Base-by-base conservation (phyloP, 2,113 vertebrate species). In the Epinephelus lanceolatus region DNA sequence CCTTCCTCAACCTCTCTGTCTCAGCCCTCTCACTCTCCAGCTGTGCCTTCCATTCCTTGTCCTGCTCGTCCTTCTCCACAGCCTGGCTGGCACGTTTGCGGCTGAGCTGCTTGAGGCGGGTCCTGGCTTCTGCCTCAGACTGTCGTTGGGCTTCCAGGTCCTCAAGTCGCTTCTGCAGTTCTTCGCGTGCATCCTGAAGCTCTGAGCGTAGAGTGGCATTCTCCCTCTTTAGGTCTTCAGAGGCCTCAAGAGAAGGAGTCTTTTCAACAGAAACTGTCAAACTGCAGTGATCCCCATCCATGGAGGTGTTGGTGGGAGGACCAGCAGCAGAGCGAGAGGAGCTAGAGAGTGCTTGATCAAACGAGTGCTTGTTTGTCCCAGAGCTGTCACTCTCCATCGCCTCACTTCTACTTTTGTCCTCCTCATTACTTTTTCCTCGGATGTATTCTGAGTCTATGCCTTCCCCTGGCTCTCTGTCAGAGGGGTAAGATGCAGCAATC, bases 371-470 rank as follows among this genome's bases (percentile, higher is more conserved):
- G 42, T 61, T 71, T 40, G 52, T 45, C 12, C 49, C 63, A 65
- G 71, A 37, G 52, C 60, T 18, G 21, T 85, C 85, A 14, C 15
- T 62, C 8, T 78, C 61, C 3, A 37, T 56, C 0, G 0, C 21
- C 21, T 81, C 79, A 70, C 84, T 83, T 76, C 25, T 60, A 10
- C 30, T 74, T 60, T 70, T 78, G 56, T 68, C 59, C 13, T 72
- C 62, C 12, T 60, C 33, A 12, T 72, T 81, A 52, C 49, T 76
- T 73, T 45, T 80, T 62, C 11, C 68, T 63, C 30, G 66, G 47
- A 95, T 93, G 61, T 95, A 91, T 77, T 96, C 94, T 0, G 95
- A 94, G 79, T 96, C 95, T 0, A 95, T 95, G 69, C 96, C 96
- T 81, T 96, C 96, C 10, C 94, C 95, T 2, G 96, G 95, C 67